Evolutionary conservation across 2,113 vertebrate genomes (phyloP).

Genomic region (Oncorhynchus kisutch): DNA sequence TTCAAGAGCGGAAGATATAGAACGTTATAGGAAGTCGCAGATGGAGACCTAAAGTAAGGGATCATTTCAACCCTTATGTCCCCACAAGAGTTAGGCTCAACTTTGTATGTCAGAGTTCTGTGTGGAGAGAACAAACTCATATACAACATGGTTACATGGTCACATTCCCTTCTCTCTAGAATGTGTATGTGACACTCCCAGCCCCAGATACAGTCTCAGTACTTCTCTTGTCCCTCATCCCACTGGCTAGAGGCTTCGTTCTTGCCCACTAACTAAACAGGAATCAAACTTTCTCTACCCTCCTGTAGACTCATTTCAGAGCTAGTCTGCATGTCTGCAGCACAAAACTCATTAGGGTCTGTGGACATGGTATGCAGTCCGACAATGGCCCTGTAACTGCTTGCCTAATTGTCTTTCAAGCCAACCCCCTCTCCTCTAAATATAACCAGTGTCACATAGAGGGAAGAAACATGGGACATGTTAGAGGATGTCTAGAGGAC

Average conservation of each 20-base stretch:
- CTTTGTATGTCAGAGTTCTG: conserved; percentile 21
- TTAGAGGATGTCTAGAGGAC: background rate
- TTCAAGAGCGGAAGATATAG: conserved; percentile 66
- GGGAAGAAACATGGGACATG: background rate
- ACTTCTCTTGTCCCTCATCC: conserved; percentile 10
- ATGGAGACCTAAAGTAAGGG: conserved; percentile 73
- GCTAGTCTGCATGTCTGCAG: conserved; percentile 48
- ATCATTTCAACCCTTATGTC: conserved; percentile 38
- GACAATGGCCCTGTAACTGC: background rate
- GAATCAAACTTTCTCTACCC: conserved; percentile 10
- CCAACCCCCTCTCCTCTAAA: background rate
- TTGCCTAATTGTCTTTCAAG: background rate
- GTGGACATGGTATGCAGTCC: background rate
- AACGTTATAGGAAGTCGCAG: conserved; percentile 68
- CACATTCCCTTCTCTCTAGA: conserved; percentile 3
- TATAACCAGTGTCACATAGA: background rate
- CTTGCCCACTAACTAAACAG: background rate
- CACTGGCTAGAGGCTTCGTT: conserved; percentile 8
- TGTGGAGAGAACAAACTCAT: conserved; percentile 26
- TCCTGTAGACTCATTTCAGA: conserved; percentile 43
- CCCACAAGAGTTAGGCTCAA: background rate
- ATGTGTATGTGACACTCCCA: background rate
- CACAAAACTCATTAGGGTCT: conserved; percentile 20
- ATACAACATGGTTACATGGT: background rate
- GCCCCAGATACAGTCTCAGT: conserved; percentile 42